Conservation (phyloP, 1,140 invertebrate genomes). For the Brachystomella parvula region DNA sequence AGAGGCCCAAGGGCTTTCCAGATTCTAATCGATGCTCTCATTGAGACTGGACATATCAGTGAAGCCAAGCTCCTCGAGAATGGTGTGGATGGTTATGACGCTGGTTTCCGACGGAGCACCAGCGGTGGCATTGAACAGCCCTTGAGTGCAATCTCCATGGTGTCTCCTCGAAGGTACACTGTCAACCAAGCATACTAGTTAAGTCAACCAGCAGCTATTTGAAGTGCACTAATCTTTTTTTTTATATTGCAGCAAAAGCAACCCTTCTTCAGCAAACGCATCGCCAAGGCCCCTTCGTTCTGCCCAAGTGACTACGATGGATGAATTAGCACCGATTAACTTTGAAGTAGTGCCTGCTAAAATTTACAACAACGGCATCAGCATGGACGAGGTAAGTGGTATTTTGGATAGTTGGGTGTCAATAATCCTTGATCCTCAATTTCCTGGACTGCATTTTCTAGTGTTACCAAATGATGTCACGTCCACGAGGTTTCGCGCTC, state of each 20-base stretch:
- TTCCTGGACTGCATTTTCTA: conserved; percentile 7
- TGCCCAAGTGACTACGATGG: not conserved
- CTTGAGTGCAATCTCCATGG: no score
- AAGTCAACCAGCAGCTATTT: no score
- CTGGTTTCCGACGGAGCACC: not conserved
- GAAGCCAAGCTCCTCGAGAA: conserved; percentile 20
- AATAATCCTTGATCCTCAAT: no score
- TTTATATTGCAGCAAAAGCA: not conserved
- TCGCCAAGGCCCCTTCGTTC: not conserved
- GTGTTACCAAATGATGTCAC: conserved; percentile 47
- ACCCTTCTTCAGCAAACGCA: not conserved
- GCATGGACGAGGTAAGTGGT: not conserved
- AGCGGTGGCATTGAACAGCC: not conserved
- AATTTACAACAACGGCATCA: not conserved
- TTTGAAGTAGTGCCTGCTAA: not conserved
- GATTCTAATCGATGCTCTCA: conserved; percentile 21
- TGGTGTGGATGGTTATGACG: not conserved
- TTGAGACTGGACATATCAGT: conserved; percentile 15
- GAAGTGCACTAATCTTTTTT: not conserved
- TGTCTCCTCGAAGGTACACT: not conserved
- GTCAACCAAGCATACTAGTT: no score
- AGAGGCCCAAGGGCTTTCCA: conserved; percentile 27
- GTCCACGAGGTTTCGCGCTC: conserved; percentile 50
- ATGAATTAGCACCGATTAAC: conserved; percentile 2
- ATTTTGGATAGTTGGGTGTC: no score